These are phyloP conservation scores for Sphaerodactylus townsendi DNA, from an alignment of 2,113 vertebrate genomes.

Conservation along the genomic window DNA sequence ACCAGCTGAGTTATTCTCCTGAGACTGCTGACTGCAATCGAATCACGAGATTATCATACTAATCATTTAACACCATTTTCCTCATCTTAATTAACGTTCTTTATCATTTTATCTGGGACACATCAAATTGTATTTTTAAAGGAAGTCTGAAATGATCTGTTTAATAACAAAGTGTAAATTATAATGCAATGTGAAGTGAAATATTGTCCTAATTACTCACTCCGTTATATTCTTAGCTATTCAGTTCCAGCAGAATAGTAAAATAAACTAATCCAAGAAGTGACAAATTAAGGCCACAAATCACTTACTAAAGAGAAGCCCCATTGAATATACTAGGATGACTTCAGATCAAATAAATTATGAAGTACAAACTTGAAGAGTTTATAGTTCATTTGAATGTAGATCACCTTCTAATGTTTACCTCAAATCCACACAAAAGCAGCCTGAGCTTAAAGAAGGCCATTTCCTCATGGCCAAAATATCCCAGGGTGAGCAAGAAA, in stretches of 20 bases:
- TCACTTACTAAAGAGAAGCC: neutral
- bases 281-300: neutral
- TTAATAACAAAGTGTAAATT: constrained; percentile 1
- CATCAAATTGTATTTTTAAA: neutral
- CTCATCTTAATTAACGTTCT: constrained; percentile 26
- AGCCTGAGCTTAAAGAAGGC: too few species aligned
- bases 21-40: constrained; percentile 6
- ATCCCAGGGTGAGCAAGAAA: too few species aligned
- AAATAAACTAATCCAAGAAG: neutral
- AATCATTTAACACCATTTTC: constrained; percentile 27
- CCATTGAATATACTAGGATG: neutral
- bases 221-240: neutral
- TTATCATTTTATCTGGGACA: constrained; percentile 2
- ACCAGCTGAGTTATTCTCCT: constrained; percentile 21
- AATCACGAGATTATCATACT: neutral
- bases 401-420: too few species aligned
- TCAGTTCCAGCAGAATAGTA: constrained; percentile 13
- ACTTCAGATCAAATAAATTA: neutral
- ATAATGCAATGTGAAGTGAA: constrained; percentile 28
- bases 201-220: constrained; percentile 4
- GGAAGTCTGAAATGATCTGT: neutral
- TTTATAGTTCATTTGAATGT: neutral
- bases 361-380: neutral
- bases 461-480: too few species aligned
- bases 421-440: too few species aligned